Evolutionary conservation across 1,140 invertebrate genomes (phyloP).

Genomic region (Mycetomoellerius zeteki): DNA sequence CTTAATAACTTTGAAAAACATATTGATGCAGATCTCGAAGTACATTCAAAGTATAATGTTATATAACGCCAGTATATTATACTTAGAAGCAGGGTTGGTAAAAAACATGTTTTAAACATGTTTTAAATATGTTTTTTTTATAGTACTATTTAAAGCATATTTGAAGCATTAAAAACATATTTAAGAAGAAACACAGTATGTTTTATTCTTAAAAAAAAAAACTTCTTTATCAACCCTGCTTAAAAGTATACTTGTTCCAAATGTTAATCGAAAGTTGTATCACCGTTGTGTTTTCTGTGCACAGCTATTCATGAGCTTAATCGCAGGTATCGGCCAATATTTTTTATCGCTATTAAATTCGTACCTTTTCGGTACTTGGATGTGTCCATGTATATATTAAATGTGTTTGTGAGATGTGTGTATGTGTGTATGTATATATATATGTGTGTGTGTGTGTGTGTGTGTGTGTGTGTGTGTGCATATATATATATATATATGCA

Average conservation of each 20-base stretch:
- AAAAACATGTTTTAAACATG: too few species aligned
- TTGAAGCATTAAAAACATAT: too few species aligned
- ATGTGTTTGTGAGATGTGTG: background rate
- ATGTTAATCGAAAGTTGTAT: conserved; percentile 5
- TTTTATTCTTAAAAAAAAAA: too few species aligned
- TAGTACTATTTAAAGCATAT: too few species aligned
- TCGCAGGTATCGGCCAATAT: conserved; percentile 69
- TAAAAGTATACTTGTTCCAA: conserved; percentile 2
- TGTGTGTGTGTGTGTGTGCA: background rate
- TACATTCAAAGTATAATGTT: background rate
- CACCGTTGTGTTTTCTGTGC: conserved; percentile 2
- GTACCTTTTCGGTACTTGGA: conserved; percentile 48
- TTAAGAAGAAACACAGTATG: too few species aligned
- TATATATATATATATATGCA: background rate
- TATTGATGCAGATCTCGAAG: background rate
- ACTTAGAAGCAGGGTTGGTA: too few species aligned
- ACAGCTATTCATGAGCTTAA: conserved; percentile 67
- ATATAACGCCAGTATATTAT: background rate
- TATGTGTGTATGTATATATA: background rate
- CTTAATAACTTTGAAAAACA: conserved; percentile 1
- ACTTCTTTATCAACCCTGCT: too few species aligned
- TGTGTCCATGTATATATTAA: conserved; percentile 26
- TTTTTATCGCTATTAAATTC: conserved; percentile 66
- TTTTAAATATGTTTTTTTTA: too few species aligned
- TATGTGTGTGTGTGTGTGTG: background rate